Conservation (phyloP, 2,888 invertebrate species). For the Seira sanloemensis region DNA sequence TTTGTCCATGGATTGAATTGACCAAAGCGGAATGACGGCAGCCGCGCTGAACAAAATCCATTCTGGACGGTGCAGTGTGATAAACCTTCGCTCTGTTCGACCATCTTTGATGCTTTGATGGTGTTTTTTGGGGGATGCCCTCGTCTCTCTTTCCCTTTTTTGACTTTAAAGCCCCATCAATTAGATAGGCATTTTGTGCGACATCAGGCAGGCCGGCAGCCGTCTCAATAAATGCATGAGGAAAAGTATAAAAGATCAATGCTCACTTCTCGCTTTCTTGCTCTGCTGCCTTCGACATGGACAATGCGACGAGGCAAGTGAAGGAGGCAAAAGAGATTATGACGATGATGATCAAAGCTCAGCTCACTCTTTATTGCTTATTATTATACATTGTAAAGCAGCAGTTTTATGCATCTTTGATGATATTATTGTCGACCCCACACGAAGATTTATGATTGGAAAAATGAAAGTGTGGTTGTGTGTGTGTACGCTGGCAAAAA, state of each 20-base stretch:
- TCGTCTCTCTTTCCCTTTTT: constrained; percentile 52
- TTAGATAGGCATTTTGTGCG: constrained; percentile 70
- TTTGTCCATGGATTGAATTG: background rate
- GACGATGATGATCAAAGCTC: constrained; percentile 9
- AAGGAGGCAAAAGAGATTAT: background rate
- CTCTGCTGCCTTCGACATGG: background rate
- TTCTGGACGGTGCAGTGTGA: background rate
- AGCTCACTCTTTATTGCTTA: constrained; percentile 26
- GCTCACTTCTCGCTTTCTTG: background rate
- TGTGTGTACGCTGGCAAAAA: background rate
- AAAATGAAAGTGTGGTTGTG: background rate
- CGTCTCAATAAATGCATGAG: background rate
- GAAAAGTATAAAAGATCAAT: constrained; percentile 10
- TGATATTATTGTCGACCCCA: constrained; percentile 66
- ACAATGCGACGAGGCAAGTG: background rate
- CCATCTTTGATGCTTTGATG: background rate
- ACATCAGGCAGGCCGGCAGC: constrained; percentile 63
- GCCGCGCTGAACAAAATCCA: background rate
- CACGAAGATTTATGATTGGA: constrained; percentile 73
- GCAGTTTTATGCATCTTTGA: constrained; percentile 35
- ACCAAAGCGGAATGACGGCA: background rate
- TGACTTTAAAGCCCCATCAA: constrained; percentile 62
- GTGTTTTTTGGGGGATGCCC: constrained; percentile 47
- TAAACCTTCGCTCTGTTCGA: background rate
- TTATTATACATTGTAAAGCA: constrained; percentile 18